Percentiles rank a stretch among this genome's conserved stretches.
Evolutionary conservation across 2,888 invertebrate species (phyloP).

Genomic region (Phortica magna): DNA sequence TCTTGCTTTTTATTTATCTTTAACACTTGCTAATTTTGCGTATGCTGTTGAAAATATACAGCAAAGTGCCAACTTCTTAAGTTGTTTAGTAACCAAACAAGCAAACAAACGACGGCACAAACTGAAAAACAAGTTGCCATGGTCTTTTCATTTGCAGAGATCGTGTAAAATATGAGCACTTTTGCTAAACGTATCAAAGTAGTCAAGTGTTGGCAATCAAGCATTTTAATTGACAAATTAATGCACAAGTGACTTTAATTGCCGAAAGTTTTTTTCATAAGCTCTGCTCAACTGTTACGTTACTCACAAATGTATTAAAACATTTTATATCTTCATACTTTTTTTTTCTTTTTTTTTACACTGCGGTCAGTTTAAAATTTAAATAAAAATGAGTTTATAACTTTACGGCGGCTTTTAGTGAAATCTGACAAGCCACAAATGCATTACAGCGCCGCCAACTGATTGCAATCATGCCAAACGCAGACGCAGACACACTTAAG

Average conservation of each 20-base stretch:
- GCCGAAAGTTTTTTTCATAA: neutral
- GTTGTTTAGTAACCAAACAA: constrained; percentile 66
- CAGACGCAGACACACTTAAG: neutral
- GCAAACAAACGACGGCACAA: constrained; percentile 25
- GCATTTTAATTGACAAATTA: constrained; percentile 23
- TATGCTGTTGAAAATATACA: constrained; percentile 56
- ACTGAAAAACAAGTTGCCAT: constrained; percentile 36
- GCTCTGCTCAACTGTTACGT: neutral
- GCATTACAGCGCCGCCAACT: constrained; percentile 6
- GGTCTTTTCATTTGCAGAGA: constrained; percentile 1
- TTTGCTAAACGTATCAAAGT: neutral
- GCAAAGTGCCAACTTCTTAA: constrained; percentile 62
- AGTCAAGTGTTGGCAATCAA: constrained; percentile 4
- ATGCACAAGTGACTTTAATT: constrained; percentile 4
- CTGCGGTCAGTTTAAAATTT: constrained; percentile 19
- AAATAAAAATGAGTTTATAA: constrained; percentile 30
- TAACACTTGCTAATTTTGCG: constrained; percentile 68
- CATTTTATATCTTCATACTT: no score
- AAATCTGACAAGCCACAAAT: constrained; percentile 33
- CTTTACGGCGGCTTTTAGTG: constrained; percentile 8
- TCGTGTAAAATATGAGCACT: neutral
- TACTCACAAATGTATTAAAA: neutral
- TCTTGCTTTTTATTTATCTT: constrained; percentile 62
- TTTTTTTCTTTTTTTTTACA: neutral
- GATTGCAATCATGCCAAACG: neutral